Evolutionary conservation across 2,113 vertebrate genomes (phyloP).

Genomic region (Pleuronectes platessa): DNA sequence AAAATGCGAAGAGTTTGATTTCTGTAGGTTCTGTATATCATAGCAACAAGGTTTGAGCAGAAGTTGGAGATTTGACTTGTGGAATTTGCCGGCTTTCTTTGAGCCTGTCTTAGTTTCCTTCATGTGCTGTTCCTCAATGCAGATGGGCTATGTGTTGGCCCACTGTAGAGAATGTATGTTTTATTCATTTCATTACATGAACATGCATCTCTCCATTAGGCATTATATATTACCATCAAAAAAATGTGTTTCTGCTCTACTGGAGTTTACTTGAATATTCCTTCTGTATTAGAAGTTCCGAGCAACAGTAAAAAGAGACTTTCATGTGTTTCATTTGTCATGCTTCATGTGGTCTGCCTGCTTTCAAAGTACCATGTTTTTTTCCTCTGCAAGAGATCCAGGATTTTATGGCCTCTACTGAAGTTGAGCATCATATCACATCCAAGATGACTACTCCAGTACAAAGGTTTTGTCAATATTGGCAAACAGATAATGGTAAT

Average conservation of each 20-base stretch:
- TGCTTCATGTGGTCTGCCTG: neutral
- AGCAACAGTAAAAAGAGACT: neutral
- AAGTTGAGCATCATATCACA: neutral
- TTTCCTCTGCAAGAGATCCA: neutral
- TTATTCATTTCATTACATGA: neutral
- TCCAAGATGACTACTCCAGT: neutral
- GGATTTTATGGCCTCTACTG: neutral
- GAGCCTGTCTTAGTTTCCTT: neutral
- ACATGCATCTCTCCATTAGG: no score
- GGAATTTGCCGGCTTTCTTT: neutral
- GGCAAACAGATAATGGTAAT: neutral
- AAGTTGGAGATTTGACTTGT: neutral
- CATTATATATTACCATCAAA: neutral
- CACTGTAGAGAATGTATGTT: neutral
- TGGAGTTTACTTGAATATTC: neutral
- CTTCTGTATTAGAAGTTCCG: neutral
- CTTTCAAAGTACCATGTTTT: neutral
- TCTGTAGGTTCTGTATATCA: neutral
- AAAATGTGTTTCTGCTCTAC: neutral
- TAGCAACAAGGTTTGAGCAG: neutral
- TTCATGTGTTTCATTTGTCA: neutral
- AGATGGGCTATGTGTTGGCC: neutral
- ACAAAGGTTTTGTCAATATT: slow-evolving; percentile 5
- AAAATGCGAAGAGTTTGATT: neutral
- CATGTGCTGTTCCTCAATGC: no score